phyloP scores from a whole-genome alignment of 2,888 invertebrate genomes.

The Philereme vetulata region DNA sequence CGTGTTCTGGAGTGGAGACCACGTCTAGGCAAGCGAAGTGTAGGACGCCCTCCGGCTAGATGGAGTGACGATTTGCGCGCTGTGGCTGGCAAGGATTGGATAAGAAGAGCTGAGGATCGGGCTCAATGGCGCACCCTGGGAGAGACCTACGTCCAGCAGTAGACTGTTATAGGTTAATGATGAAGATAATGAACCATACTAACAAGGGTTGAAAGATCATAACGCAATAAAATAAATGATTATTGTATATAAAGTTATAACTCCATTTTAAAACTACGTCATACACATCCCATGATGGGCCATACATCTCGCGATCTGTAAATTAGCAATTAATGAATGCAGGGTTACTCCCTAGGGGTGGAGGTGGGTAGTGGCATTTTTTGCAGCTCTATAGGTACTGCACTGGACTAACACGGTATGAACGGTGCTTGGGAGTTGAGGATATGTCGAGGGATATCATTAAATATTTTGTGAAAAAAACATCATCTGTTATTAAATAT shows the following conservation, averaged over 20 bases:
- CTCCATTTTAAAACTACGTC: slow-evolving; percentile 17
- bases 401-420: slow-evolving; percentile 54
- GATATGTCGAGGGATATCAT: slow-evolving; percentile 41
- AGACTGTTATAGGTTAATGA: no score
- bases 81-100: no score
- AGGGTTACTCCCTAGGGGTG: slow-evolving; percentile 44
- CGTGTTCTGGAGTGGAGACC: no score
- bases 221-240: no score
- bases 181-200: no score
- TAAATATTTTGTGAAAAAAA: not conserved
- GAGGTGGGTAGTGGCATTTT: slow-evolving; percentile 54
- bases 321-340: slow-evolving; percentile 82
- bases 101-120: no score
- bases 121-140: no score
- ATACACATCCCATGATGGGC: slow-evolving; percentile 44
- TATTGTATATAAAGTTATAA: slow-evolving; percentile 12
- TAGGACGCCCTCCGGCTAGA: no score
- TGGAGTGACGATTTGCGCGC: no score
- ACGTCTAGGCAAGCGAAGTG: no score
- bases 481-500: not conserved
- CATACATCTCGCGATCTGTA: slow-evolving; percentile 73
- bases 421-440: slow-evolving; percentile 38
- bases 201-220: no score
- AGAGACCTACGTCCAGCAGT: no score
- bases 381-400: slow-evolving; percentile 68